Base-by-base conservation (phyloP, 1,140 invertebrate species). In the Drosophila ercepeae region DNA sequence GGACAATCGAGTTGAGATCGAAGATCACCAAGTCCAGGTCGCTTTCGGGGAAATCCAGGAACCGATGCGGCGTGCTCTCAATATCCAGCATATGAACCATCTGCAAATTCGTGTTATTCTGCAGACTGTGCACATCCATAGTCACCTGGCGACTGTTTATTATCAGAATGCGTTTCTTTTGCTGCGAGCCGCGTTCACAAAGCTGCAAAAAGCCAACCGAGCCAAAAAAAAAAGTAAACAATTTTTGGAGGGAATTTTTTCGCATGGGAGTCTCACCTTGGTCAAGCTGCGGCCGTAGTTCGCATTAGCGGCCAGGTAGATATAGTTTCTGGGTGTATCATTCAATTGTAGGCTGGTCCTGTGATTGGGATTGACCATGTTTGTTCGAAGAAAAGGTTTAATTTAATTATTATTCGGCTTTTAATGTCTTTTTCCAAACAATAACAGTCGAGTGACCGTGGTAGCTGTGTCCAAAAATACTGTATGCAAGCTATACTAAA, bases 21-120 rank as follows among this genome's bases (percentile, higher is more conserved):
- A 84, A 84, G 14, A 84, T 25, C 1, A 84, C 57, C 1, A 84
- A n/a, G 39, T 86, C 54, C 0, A 65, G 60, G 9, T 32, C 9
- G 3, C 3, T 4, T 9, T 32, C 29, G 3, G 9, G 1, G 9
- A 32, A 32, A 11, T 32, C 29, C 29, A 32, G 9, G 9, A 32
- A 32, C 11, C 29, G 9, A 14, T 16, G 18, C 8, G 14, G 46
- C 3, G 25, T 51, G 18, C 52, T 65, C 48, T 86, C 81, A 4
- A 84, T 50, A 34, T 81, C 72, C 11, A 36, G 29, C n/a, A 49
- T 21, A 0, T 34, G 46, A 4, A 73, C 23, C n/a, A 49, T 18
- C 1, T 39, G 42, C 5, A 81, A 3, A 3, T 9, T 32, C 9
- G 29, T 2, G 29, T 32, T 11, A 3, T 32, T 32, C 11, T 32